Evolutionary conservation across 2,113 vertebrate genomes (phyloP), one percentile per base, ranked within the genome.

Genomic region (Psittacara wagleri): DNA sequence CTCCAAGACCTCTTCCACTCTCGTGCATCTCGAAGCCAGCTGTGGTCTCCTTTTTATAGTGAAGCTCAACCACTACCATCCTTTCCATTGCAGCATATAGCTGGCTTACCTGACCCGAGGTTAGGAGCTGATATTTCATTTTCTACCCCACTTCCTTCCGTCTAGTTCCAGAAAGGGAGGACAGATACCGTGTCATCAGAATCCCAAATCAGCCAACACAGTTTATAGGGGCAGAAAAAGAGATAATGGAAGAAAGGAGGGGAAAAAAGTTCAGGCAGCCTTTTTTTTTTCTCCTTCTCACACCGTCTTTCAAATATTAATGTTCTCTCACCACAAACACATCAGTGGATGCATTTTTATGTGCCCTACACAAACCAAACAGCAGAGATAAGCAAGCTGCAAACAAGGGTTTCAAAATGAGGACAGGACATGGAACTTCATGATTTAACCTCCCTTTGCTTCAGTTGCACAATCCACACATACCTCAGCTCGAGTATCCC

Each of bases 101-200:
- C 46, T 43, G 23, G 11, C 25, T 83, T 90, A 85, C 94, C 92
- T 93, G 84, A 90, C 77, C 76, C 0, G 6, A 78, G 55, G 48
- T 76, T 63, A 80, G 61, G 55, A 90, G 73, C 70, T 95, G 95
- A 83, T 74, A 62, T 4, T 75, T 91, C 67, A 46, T 88, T 59
- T 95, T 83, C 84, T 86, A 70, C 57, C 73, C 94, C 92, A 97
- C 93, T 97, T 97, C 97, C 96, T 94, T 70, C 73, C 62, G 8
- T 22, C 69, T 66, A 9, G 46, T 63, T 19, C 46, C 39, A 70
- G 35, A 92, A 77, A 86, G 24, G 63, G 69, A 90, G 64, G 68
- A 70, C 25, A 91, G 7, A 75, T 25, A 29, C n/a, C 24, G 16
- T 69, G 35, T 55, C 31, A 81, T 64, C 70, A 91, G 79, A 57